A percentile compares a stretch with the other conserved stretches of the same genome.
phyloP scores from a whole-genome alignment of 2,113 vertebrate species.

The Falcunculus frontatus region DNA sequence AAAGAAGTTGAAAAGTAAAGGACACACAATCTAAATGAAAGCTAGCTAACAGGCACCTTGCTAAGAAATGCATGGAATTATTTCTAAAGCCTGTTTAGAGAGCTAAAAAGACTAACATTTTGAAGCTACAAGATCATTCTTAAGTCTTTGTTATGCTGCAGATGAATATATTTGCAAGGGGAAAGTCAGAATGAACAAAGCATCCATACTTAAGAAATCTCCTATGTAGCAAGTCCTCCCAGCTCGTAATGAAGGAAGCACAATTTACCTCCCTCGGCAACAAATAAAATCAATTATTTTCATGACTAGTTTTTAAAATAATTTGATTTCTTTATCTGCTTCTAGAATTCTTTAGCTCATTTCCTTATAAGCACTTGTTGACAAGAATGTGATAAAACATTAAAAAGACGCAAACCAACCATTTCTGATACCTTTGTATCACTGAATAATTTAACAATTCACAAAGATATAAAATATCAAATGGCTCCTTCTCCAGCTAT shows the following conservation, averaged over 20 bases:
- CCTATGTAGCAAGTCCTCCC: background rate
- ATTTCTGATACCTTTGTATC: background rate
- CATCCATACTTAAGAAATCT: background rate
- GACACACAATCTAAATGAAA: background rate
- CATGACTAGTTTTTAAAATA: background rate
- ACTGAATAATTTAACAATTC: background rate
- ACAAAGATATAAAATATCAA: background rate
- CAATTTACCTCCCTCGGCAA: background rate
- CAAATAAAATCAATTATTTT: background rate
- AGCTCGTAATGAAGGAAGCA: background rate
- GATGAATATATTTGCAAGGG: background rate
- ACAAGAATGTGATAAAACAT: background rate
- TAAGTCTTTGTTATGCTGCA: background rate
- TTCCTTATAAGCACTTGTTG: background rate
- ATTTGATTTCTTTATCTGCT: background rate
- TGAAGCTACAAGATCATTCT: background rate
- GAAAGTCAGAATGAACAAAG: background rate
- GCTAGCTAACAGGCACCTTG: background rate
- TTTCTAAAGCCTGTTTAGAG: background rate
- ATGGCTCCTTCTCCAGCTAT: accelerated
- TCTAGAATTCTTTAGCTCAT: background rate
- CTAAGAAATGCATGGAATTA: background rate
- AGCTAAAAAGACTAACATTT: background rate
- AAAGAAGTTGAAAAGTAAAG: constrained; percentile 7
- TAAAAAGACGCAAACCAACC: background rate